A percentile compares a stretch with the other conserved stretches of the same genome.
These are phyloP conservation scores for Ciconia boyciana DNA, from an alignment of 2,113 vertebrate species.

Conservation along the genomic window DNA sequence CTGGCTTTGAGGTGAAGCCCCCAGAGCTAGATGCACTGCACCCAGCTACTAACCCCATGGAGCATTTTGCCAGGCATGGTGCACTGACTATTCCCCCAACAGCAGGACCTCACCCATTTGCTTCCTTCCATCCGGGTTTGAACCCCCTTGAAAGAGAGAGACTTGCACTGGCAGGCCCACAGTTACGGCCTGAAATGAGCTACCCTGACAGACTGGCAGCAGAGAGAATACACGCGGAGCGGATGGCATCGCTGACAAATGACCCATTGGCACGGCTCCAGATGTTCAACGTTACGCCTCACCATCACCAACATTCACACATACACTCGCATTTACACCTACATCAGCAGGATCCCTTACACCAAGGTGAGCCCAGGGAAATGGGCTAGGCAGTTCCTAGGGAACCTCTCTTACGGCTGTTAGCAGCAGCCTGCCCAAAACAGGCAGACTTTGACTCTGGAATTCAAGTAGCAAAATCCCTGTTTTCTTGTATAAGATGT, in stretches of 20 bases:
- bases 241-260: slow-evolving; percentile 94
- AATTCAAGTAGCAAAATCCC: neutral
- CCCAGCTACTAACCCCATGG: slow-evolving; percentile 96
- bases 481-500: fast-evolving
- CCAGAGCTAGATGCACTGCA: slow-evolving; percentile 93
- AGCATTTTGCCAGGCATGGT: slow-evolving; percentile 96
- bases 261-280: slow-evolving; percentile 95
- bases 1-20: slow-evolving; percentile 97
- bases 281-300: slow-evolving; percentile 99
- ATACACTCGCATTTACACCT: slow-evolving; percentile 99
- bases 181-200: slow-evolving; percentile 94
- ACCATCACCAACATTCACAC: slow-evolving; percentile 98
- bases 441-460: fast-evolving
- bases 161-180: slow-evolving; percentile 89
- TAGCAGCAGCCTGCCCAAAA: fast-evolving
- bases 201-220: slow-evolving; percentile 95
- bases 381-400: fast-evolving
- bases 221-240: slow-evolving; percentile 92
- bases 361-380: slow-evolving; percentile 86
- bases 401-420: neutral
- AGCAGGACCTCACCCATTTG: slow-evolving; percentile 91
- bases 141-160: slow-evolving; percentile 95
- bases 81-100: slow-evolving; percentile 90
- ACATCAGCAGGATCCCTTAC: slow-evolving; percentile 96
- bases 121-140: slow-evolving; percentile 92